phyloP scores from a whole-genome alignment of 92 coral and sea anemone genomes.

The Phenganax subtilis region DNA sequence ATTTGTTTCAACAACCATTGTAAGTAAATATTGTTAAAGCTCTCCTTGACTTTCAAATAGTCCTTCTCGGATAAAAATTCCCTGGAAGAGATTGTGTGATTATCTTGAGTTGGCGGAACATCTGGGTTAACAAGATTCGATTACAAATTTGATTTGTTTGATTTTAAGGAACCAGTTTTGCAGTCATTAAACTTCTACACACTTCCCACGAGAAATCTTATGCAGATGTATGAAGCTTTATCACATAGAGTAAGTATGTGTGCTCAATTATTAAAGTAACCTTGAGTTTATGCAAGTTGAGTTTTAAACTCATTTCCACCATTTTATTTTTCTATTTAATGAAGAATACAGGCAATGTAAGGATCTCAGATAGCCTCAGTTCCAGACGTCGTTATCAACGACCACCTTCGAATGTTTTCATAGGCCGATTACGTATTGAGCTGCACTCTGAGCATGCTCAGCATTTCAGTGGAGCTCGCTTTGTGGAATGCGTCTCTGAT shows the following conservation, averaged over 20 bases:
- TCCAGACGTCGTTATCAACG: slow-evolving; percentile 10
- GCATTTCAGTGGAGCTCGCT: slow-evolving; percentile 22
- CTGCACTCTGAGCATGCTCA: slow-evolving; percentile 24
- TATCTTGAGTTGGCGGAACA: too few relatives aligned
- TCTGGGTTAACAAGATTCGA: background rate
- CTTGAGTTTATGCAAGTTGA: too few relatives aligned
- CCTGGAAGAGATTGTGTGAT: too few relatives aligned
- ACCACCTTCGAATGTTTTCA: slow-evolving; percentile 20
- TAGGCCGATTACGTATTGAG: slow-evolving; percentile 19
- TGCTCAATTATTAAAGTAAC: too few relatives aligned
- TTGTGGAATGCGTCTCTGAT: slow-evolving; percentile 34
- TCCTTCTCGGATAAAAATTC: too few relatives aligned
- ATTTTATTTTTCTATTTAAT: background rate
- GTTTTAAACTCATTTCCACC: background rate
- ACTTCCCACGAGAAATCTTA: slow-evolving; percentile 24
- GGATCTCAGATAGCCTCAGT: slow-evolving; percentile 2
- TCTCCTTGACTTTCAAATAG: too few relatives aligned
- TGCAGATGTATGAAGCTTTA: slow-evolving; percentile 13
- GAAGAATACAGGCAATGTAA: slow-evolving; percentile 3
- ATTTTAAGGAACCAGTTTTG: slow-evolving; percentile 33
- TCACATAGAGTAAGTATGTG: slow-evolving; percentile 16
- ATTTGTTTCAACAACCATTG: slow-evolving; percentile 26
- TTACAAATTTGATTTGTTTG: background rate
- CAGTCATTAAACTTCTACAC: slow-evolving; percentile 32
- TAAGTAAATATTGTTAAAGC: slow-evolving; percentile 3